Evolutionary conservation across 2,113 vertebrate species (phyloP), one percentile per base, ranked within the genome.

Genomic region (Carollia perspicillata): DNA sequence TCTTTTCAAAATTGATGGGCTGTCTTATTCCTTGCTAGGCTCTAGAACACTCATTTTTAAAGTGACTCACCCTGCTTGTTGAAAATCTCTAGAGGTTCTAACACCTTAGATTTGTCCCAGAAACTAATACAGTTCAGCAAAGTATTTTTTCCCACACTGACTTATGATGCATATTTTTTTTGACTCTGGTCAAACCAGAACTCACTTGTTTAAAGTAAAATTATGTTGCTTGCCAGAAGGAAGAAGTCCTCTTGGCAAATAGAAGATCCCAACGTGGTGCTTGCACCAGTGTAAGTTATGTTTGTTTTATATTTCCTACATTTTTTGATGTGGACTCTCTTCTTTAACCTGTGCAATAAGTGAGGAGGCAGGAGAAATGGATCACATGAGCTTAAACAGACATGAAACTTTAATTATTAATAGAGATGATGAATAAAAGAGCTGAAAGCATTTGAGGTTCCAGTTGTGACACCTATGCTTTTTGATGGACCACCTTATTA

Each of bases 131-230:
- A 80, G 74, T 71, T 83, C 80, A 93, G 53, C 16, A 3, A 65
- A 84, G 5, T 47, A 44, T 51, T 77, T 79, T 85, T 47, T 33
- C 0, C 55, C 49, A 78, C 26, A 55, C 16, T 37, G 40, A 97
- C 96, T 97, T 88, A 95, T 89, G 85, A 58, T 75, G 37, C 90
- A 18, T 89, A 96, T 96, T 93, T 96, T 33, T 85, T 85, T 97
- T 96, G 63, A 51, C 26, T 88, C 72, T 69, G 95, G 89, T 97
- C 95, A 97, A 96, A 81, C 33, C 74, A 86, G 72, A 93, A 75
- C 51, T 93, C 93, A 90, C 95, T 96, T 95, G 40, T 97, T 92
- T 93, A 86, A 88, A 94, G 81, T 88, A 95, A 92, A 93, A 84
- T 80, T 35, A 84, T 55, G 28, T 30, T 84, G 18, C 66, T 23